Evolutionary conservation across 1,140 invertebrate genomes (phyloP).

Genomic region (Piezodorus guildinii): DNA sequence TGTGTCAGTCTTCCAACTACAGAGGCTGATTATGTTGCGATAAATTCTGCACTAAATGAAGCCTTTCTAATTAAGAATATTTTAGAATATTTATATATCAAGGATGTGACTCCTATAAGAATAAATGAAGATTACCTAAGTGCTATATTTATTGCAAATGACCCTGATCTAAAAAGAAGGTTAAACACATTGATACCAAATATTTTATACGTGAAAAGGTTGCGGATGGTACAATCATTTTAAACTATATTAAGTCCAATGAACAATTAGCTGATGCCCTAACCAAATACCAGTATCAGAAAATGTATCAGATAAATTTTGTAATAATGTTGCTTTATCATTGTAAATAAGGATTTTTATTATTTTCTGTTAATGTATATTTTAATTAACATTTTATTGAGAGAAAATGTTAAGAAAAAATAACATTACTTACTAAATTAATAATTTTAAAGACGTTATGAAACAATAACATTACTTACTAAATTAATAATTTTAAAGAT

Average conservation of each 20-base stretch:
- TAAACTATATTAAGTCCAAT: neutral
- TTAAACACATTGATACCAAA: neutral
- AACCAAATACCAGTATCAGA: neutral
- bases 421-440: no score
- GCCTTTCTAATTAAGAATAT: neutral
- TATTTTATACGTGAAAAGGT: conserved; percentile 1
- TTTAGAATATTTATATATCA: neutral
- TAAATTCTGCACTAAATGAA: conserved; percentile 19
- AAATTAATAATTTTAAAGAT: no score
- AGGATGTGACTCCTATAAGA: no score
- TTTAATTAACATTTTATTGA: conserved; percentile 5
- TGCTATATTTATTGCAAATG: conserved; percentile 6
- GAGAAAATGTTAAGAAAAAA: neutral
- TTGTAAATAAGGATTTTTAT: neutral
- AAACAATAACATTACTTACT: no score
- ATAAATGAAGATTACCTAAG: neutral
- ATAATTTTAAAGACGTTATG: no score
- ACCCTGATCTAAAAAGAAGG: neutral
- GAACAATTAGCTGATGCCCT: neutral
- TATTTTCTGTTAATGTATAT: neutral
- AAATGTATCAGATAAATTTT: neutral
- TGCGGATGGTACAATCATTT: neutral
- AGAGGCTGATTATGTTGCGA: conserved; percentile 29
- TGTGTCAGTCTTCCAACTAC: conserved; percentile 25
- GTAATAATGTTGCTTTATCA: neutral